A percentile compares a stretch with the other conserved stretches of the same genome.
phyloP scores from a whole-genome alignment of 2,888 invertebrate genomes.

The Helobdella robusta region DNA sequence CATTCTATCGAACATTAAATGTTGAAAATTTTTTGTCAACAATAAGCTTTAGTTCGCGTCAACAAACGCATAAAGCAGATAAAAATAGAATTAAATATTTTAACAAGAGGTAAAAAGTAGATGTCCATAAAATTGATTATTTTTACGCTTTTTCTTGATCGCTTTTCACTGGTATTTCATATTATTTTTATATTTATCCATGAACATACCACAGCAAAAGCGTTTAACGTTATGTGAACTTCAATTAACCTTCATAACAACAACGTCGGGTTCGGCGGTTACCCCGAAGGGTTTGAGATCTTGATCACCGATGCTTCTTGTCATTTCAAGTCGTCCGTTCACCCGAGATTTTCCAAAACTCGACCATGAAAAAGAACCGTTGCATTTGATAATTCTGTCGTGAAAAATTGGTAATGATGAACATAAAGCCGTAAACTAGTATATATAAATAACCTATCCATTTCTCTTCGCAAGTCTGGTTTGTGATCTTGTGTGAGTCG shows the following conservation, averaged over 20 bases:
- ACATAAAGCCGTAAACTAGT: neutral
- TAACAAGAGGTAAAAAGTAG: too few species aligned
- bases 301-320: conserved; percentile 53
- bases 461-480: conserved; percentile 50
- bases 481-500: conserved; percentile 52
- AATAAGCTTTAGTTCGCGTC: too few species aligned
- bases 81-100: too few species aligned
- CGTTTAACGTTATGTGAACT: too few species aligned
- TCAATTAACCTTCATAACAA: conserved; percentile 45
- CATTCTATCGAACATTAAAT: too few species aligned
- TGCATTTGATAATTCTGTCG: conserved; percentile 46
- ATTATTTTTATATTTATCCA: too few species aligned
- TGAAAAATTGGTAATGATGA: neutral
- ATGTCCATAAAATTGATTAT: too few species aligned
- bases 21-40: too few species aligned
- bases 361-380: conserved; percentile 48
- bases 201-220: too few species aligned
- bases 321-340: conserved; percentile 53
- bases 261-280: conserved; percentile 49
- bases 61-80: too few species aligned
- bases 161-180: too few species aligned
- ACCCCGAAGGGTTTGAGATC: conserved; percentile 53
- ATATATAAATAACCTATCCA: conserved; percentile 34
- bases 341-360: conserved; percentile 50
- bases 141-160: too few species aligned